These are phyloP conservation scores for Chascanopsetta lugubris DNA, from an alignment of 2,113 vertebrate species.

Conservation along the genomic window DNA sequence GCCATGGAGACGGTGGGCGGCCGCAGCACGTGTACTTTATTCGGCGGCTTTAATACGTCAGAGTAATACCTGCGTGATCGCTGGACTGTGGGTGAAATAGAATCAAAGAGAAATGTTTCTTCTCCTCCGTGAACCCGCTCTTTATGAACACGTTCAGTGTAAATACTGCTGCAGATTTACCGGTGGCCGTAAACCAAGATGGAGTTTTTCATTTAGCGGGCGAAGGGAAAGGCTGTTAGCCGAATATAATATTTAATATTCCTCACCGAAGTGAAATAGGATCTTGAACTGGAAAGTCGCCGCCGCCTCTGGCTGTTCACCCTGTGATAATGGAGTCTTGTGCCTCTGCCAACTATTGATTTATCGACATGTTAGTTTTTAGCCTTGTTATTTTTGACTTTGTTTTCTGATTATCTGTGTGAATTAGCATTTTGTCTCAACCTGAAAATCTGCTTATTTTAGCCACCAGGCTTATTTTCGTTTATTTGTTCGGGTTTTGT, in stretches of 20 bases:
- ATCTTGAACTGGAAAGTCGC: too few relatives aligned
- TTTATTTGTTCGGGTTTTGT: too few relatives aligned
- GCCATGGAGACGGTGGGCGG: constrained; percentile 45
- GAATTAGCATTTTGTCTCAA: too few relatives aligned
- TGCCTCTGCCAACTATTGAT: too few relatives aligned
- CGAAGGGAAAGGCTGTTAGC: not conserved
- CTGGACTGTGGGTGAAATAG: not conserved
- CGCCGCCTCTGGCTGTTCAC: not conserved
- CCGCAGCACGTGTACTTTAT: not conserved
- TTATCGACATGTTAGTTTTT: too few relatives aligned
- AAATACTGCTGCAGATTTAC: not conserved
- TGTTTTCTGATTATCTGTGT: too few relatives aligned
- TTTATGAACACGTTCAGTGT: not conserved
- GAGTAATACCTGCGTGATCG: not conserved
- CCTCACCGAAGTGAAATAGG: not conserved
- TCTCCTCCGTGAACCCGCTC: too few relatives aligned
- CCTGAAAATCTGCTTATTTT: too few relatives aligned
- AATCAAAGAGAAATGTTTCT: not conserved
- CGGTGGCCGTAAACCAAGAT: not conserved
- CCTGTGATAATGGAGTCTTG: too few relatives aligned
- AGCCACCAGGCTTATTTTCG: too few relatives aligned
- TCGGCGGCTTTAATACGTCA: not conserved
- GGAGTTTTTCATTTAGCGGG: not conserved
- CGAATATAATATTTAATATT: not conserved
- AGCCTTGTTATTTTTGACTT: too few relatives aligned